Evolutionary conservation across 2,888 invertebrate species (phyloP), one percentile per base, ranked within the genome.

Genomic region (Laspeyria flexula): DNA sequence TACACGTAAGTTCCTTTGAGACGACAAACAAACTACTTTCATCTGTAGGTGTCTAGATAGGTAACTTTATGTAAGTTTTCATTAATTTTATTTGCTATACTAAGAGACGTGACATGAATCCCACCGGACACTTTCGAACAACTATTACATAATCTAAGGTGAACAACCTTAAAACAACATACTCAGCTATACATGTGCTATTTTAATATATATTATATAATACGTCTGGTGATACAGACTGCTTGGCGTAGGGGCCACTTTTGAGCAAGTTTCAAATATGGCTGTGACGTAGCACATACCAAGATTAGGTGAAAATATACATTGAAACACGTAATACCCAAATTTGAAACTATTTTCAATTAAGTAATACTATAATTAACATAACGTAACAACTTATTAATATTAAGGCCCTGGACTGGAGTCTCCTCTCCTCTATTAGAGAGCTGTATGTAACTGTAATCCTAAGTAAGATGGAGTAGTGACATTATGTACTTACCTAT

Each of bases 211-310:
- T 10, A 43, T 83, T 76, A 77, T 48, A 47, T 71, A 79, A 83
- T 53, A 30, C 58, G 77, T 79, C 75, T 80, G 65, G 57, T 52
- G 41, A 34, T 30, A 60, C 75, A 85, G 85, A 85, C 84, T 66
- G 84, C 79, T 56, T 58, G 84, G 71, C 81, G 76, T 57, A 65
- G 37, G 30, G 31, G 30, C 45, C 27, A 16, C 29, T 42, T 5
- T 15, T 38, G 23, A 34, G 27, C 33, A 42, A 52, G 42, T 39
- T 43, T 41, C 31, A 11, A 30, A 41, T 16, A 46, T 34, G 18
- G 21, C 29, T 13, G 31, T 43, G 59, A 49, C 40, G 40, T 25
- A 40, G 35, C 13, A 25, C 10, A 34, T 33, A 34, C 15, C 15
- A 35, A 11, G 31, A 48, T 44, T 35, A 58, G 42, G 31, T 55